Evolutionary conservation across 2,888 invertebrate genomes (phyloP).

Genomic region (Trichopria drosophilae): DNA sequence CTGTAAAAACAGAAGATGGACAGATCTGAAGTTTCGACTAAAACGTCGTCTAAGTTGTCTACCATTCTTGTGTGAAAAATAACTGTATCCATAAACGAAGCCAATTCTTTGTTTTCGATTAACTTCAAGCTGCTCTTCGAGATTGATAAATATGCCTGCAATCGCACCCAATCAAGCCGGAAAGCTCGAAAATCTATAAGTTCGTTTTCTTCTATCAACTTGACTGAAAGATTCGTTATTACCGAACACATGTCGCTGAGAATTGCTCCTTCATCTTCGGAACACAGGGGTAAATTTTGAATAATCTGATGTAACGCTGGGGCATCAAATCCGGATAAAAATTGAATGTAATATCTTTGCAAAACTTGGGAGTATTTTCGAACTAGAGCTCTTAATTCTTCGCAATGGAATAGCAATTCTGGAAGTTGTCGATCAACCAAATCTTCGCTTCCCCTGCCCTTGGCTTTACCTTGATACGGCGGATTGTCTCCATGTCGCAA

Average conservation of each 20-base stretch:
- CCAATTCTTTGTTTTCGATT: conserved; percentile 82
- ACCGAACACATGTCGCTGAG: conserved; percentile 89
- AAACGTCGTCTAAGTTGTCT: conserved; percentile 94
- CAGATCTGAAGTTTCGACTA: conserved; percentile 95
- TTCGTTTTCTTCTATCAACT: conserved; percentile 96
- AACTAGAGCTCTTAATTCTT: conserved; percentile 91
- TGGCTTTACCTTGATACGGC: conserved; percentile 78
- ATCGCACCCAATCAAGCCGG: conserved; percentile 94
- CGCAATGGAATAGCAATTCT: conserved; percentile 96
- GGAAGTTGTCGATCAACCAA: conserved; percentile 94
- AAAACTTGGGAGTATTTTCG: conserved; percentile 96
- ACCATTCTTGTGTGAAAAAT: conserved; percentile 98
- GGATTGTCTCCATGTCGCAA: conserved; percentile 95
- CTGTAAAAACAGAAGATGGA: conserved; percentile 98
- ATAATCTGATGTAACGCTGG: conserved; percentile 83
- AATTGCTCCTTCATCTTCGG: conserved; percentile 94
- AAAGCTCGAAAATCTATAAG: conserved; percentile 94
- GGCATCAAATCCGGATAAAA: conserved; percentile 94
- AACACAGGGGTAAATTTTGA: conserved; percentile 80
- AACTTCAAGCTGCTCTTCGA: conserved; percentile 78
- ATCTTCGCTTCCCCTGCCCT: conserved; percentile 88
- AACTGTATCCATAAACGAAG: conserved; percentile 90
- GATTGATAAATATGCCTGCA: conserved; percentile 92
- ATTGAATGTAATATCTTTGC: conserved; percentile 97
- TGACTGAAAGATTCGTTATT: conserved; percentile 81